These are phyloP conservation scores for Aphelenchoides besseyi DNA, from an alignment of 1,140 invertebrate genomes.

Conservation along the genomic window DNA sequence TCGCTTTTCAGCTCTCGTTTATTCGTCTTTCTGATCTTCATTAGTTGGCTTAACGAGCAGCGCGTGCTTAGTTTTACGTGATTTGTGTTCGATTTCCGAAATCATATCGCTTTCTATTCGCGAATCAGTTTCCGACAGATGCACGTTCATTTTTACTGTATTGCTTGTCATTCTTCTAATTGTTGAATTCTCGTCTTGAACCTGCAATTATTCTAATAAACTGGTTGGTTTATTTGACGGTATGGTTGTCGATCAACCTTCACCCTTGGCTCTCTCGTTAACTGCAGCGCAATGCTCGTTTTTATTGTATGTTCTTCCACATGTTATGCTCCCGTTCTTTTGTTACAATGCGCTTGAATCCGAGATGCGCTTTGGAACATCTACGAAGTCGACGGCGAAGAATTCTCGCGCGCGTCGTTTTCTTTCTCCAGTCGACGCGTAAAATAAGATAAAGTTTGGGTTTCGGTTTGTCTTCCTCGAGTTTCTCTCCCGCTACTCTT, in stretches of 20 bases:
- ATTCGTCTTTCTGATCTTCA: too few species aligned
- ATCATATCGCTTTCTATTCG: too few species aligned
- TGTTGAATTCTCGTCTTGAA: neutral
- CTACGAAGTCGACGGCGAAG: neutral
- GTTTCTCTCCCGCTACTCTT: neutral
- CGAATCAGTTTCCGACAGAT: too few species aligned
- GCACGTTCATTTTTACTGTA: too few species aligned
- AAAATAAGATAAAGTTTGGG: conserved; percentile 1
- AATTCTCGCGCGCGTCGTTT: neutral
- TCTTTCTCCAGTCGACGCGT: neutral
- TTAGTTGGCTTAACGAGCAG: too few species aligned
- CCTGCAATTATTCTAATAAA: neutral
- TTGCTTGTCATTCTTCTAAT: neutral
- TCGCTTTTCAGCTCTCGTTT: too few species aligned
- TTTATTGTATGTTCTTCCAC: neutral
- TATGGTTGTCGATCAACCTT: neutral
- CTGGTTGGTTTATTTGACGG: neutral
- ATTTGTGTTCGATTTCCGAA: too few species aligned
- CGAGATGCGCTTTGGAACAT: conserved; percentile 5
- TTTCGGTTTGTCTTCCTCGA: conserved; percentile 3
- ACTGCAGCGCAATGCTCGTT: neutral
- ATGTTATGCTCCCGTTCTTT: neutral
- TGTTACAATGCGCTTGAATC: neutral
- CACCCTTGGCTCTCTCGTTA: neutral
- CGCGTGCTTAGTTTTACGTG: too few species aligned